These are phyloP conservation scores for Penaeus indicus DNA, from an alignment of 1,140 invertebrate species.

Conservation along the genomic window DNA sequence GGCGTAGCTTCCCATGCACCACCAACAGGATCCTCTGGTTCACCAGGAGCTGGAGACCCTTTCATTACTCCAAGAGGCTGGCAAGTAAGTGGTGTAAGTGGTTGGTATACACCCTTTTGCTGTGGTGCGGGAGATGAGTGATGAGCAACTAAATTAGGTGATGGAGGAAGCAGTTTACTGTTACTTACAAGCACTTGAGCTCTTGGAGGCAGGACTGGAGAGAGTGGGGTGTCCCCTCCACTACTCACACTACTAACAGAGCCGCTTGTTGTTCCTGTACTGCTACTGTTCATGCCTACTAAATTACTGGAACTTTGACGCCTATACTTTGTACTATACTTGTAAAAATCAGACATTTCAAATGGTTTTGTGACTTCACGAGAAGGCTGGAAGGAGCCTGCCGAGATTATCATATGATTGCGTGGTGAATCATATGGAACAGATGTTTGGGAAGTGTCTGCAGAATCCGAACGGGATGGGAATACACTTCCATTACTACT, in stretches of 20 bases:
- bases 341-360: slow-evolving; percentile 97
- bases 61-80: slow-evolving; percentile 68
- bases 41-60: slow-evolving; percentile 52
- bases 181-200: slow-evolving; percentile 60
- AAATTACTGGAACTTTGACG: slow-evolving; percentile 72
- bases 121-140: slow-evolving; percentile 68
- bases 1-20: slow-evolving; percentile 61
- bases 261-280: slow-evolving; percentile 51
- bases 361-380: slow-evolving; percentile 95
- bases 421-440: slow-evolving; percentile 45
- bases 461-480: slow-evolving; percentile 52
- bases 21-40: slow-evolving; percentile 50
- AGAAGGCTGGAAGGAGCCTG: slow-evolving; percentile 90
- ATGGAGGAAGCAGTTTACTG: slow-evolving; percentile 60
- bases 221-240: slow-evolving; percentile 60
- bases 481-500: slow-evolving; percentile 58
- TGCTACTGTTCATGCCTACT: slow-evolving; percentile 52
- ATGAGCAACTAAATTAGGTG: slow-evolving; percentile 62
- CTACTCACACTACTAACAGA: slow-evolving; percentile 63
- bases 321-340: slow-evolving; percentile 93
- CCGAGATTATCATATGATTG: slow-evolving; percentile 82
- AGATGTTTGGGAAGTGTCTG: slow-evolving; percentile 56
- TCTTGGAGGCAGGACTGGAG: slow-evolving; percentile 63
- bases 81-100: slow-evolving; percentile 72
- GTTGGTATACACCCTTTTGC: slow-evolving; percentile 73